phyloP scores from a whole-genome alignment of 2,888 invertebrate species.

The Drosophila falleni region DNA sequence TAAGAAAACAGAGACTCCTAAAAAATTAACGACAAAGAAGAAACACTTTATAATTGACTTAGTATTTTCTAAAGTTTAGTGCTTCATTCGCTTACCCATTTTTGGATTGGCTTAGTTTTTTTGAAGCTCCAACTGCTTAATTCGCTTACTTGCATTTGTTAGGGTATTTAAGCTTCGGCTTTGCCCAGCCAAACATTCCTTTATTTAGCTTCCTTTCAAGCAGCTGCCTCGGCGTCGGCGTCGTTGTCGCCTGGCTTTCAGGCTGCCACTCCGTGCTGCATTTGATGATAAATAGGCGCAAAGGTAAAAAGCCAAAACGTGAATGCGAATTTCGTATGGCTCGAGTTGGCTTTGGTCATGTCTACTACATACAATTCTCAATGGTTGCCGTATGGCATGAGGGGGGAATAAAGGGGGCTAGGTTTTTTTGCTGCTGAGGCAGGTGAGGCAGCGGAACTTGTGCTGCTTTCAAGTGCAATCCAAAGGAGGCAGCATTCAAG shows the following conservation, averaged over 20 bases:
- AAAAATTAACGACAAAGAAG: not conserved
- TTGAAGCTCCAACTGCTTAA: no score
- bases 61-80: no score
- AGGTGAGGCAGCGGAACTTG: constrained; percentile 62
- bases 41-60: not conserved
- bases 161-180: constrained; percentile 33
- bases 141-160: not conserved
- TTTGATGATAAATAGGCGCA: constrained; percentile 79
- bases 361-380: constrained; percentile 48
- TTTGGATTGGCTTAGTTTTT: no score
- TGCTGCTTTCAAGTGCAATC: constrained; percentile 71
- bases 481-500: constrained; percentile 68
- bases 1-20: not conserved
- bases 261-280: constrained; percentile 49
- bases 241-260: constrained; percentile 29
- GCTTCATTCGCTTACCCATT: no score
- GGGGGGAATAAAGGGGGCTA: constrained; percentile 2
- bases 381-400: constrained; percentile 12
- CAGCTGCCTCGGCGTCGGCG: constrained; percentile 52
- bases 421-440: constrained; percentile 48
- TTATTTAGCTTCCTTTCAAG: constrained; percentile 55
- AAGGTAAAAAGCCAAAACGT: constrained; percentile 80
- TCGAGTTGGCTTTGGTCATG: constrained; percentile 47
- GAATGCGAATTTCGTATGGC: constrained; percentile 75
- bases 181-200: constrained; percentile 2